phyloP scores from a whole-genome alignment of 2,888 invertebrate genomes.

The Drosophila seclusa region DNA sequence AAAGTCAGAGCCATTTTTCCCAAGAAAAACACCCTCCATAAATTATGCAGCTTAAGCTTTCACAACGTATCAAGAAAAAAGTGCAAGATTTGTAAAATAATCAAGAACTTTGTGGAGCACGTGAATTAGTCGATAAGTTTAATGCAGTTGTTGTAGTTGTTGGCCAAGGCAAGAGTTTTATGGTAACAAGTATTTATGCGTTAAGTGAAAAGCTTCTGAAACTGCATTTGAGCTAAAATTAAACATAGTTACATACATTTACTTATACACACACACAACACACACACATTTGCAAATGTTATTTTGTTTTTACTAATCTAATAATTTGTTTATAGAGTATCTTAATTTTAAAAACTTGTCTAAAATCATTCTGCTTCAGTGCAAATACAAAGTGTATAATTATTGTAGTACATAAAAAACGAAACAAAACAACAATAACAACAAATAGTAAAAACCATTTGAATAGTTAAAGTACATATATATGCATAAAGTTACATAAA shows the following conservation, averaged over 20 bases:
- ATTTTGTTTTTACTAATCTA: constrained; percentile 47
- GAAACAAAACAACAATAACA: constrained; percentile 5
- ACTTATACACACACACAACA: constrained; percentile 29
- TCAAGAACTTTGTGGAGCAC: constrained; percentile 38
- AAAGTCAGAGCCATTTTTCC: constrained; percentile 71
- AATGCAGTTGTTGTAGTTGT: constrained; percentile 42
- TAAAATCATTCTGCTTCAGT: constrained; percentile 52
- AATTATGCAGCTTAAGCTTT: constrained; percentile 68
- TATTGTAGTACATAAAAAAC: constrained; percentile 27
- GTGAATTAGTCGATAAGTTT: constrained; percentile 69
- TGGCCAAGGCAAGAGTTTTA: constrained; percentile 60
- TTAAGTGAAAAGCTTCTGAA: constrained; percentile 67
- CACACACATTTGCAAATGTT: constrained; percentile 52
- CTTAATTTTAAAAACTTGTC: constrained; percentile 21
- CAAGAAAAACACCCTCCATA: constrained; percentile 12
- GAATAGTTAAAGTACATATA: constrained; percentile 46
- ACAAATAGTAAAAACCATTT: constrained; percentile 13
- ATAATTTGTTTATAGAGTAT: constrained; percentile 37
- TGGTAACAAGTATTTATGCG: constrained; percentile 65
- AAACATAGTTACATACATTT: constrained; percentile 43
- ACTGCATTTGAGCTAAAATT: constrained; percentile 66
- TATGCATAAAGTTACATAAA: constrained; percentile 53
- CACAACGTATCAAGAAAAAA: constrained; percentile 37
- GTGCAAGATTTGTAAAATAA: constrained; percentile 29
- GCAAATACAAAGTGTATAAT: constrained; percentile 40